Evolutionary conservation across 1,140 invertebrate species (phyloP).

Genomic region (Branchinecta lindahli): DNA sequence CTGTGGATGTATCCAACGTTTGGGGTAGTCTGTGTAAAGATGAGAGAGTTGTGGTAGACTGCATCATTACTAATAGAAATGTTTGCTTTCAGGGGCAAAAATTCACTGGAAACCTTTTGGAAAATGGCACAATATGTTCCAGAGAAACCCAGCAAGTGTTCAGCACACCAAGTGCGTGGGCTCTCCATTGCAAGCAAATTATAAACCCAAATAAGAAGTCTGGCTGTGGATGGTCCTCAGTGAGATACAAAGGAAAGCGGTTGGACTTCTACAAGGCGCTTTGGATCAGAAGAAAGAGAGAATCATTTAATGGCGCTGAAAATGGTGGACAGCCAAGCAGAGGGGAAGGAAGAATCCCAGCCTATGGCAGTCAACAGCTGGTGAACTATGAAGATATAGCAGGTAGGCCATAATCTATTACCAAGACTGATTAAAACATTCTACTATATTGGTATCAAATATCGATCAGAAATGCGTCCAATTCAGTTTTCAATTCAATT

Average conservation of each 20-base stretch:
- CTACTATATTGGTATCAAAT: too few species aligned
- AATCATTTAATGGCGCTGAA: constrained; percentile 37
- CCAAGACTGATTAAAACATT: constrained; percentile 39
- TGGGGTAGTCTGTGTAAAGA: too few species aligned
- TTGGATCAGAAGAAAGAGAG: constrained; percentile 52
- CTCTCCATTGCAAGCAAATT: constrained; percentile 73
- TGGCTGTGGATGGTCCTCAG: constrained; percentile 73
- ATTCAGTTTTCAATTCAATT: too few species aligned
- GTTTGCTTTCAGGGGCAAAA: constrained; percentile 52
- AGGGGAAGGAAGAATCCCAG: constrained; percentile 24
- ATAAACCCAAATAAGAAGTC: constrained; percentile 81
- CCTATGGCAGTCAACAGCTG: constrained; percentile 31
- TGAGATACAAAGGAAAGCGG: constrained; percentile 40
- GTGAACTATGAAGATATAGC: constrained; percentile 39
- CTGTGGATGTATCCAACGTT: constrained; percentile 12
- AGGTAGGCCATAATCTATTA: constrained; percentile 27
- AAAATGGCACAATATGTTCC: constrained; percentile 73
- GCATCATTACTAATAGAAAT: too few species aligned
- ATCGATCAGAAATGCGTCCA: too few species aligned
- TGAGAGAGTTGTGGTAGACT: too few species aligned
- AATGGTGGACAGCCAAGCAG: constrained; percentile 22
- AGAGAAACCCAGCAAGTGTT: constrained; percentile 73
- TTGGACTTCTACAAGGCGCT: constrained; percentile 69
- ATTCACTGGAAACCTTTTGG: constrained; percentile 67
- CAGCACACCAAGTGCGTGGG: constrained; percentile 79